Conservation (phyloP, 2,888 invertebrate species). For the Dichetophora obliterata region DNA sequence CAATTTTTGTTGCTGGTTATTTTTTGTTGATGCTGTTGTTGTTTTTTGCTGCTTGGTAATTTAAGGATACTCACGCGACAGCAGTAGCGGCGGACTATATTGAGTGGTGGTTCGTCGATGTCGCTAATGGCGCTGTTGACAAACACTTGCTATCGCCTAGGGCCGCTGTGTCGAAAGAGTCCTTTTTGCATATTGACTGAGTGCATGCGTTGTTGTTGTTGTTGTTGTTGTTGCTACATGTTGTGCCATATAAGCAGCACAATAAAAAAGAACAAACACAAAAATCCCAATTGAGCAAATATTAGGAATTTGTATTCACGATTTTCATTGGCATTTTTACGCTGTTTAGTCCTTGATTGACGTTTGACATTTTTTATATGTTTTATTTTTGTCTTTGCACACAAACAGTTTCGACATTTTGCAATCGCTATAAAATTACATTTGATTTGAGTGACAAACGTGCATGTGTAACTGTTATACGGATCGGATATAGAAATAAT, state of each 20-base stretch:
- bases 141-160: conserved; percentile 25
- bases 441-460: not conserved
- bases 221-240: not conserved
- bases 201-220: not conserved
- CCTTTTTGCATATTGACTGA: not conserved
- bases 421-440: not conserved
- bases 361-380: conserved; percentile 28
- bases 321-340: conserved; percentile 24
- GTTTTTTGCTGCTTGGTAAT: not conserved
- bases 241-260: not conserved
- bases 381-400: not conserved
- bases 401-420: not conserved
- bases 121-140: conserved; percentile 35
- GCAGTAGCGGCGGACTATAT: not conserved
- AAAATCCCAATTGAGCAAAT: conserved; percentile 32
- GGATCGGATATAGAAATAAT: not conserved
- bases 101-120: not conserved
- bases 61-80: conserved; percentile 18
- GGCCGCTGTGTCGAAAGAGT: not conserved
- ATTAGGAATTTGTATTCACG: conserved; percentile 28
- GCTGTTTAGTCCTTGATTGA: conserved; percentile 39
- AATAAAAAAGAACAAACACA: conserved; percentile 4
- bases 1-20: not conserved
- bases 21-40: not conserved
- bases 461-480: not conserved